A percentile compares a stretch with the other conserved stretches of the same genome.
Evolutionary conservation across 2,797 vertebrate genomes (phyloP).

Genomic region (Clamator glandarius): DNA sequence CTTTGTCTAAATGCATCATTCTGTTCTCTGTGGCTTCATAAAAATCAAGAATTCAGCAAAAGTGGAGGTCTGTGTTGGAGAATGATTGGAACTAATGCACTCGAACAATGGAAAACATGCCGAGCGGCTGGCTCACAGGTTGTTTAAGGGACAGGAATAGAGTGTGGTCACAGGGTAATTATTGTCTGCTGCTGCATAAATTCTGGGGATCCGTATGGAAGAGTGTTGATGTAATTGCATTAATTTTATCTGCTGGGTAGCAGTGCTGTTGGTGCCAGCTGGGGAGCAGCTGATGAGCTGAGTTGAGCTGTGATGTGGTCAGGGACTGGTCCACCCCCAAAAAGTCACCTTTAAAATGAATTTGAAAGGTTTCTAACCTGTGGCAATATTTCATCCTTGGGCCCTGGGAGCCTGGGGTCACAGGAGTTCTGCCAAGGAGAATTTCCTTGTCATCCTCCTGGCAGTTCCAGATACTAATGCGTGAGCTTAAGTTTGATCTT

Average conservation of each 20-base stretch:
- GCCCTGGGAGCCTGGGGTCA: background rate
- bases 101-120: background rate
- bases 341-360: background rate
- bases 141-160: background rate
- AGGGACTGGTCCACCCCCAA: background rate
- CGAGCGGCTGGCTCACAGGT: background rate
- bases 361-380: background rate
- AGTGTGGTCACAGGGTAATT: constrained; percentile 11
- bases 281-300: constrained; percentile 56
- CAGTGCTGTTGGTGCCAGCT: constrained; percentile 22
- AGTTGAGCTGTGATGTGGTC: constrained; percentile 17
- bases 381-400: background rate
- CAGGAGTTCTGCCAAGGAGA: constrained; percentile 40
- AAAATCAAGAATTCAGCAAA: background rate
- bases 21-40: background rate
- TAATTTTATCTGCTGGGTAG: constrained; percentile 36
- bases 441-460: constrained; percentile 46
- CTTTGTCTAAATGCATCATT: fast-evolving
- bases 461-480: background rate
- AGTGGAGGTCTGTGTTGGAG: background rate
- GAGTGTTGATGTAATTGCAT: constrained; percentile 24
- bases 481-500: background rate
- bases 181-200: background rate
- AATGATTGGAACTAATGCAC: background rate
- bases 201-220: constrained; percentile 3